Conservation (phyloP, 2,888 invertebrate species). For the Stegana nigrithorax region DNA sequence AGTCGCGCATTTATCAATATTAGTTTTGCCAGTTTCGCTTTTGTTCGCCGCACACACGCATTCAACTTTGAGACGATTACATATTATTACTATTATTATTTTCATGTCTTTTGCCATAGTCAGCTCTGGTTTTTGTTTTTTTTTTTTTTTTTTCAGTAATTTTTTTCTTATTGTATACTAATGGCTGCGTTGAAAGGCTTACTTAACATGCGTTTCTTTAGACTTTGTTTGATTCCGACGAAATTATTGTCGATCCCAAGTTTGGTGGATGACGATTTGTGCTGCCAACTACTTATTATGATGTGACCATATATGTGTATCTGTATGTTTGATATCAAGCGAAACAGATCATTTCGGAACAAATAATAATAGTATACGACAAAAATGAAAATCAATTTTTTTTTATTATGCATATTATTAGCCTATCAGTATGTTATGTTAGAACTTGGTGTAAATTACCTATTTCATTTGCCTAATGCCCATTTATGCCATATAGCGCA, state of each 20-base stretch:
- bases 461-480: no score
- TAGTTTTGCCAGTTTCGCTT: constrained; percentile 18
- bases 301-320: constrained; percentile 11
- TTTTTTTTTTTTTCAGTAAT: constrained; percentile 2
- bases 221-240: neutral
- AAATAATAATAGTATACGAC: no score
- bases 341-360: no score
- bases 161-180: constrained; percentile 5
- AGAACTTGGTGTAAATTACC: no score
- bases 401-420: no score
- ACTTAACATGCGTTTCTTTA: neutral
- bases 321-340: constrained; percentile 6
- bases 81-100: constrained; percentile 2
- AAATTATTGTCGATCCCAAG: neutral
- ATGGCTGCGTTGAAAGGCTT: constrained; percentile 12
- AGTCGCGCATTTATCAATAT: constrained; percentile 37
- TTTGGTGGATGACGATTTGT: neutral
- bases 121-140: constrained; percentile 5
- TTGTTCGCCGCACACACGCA: constrained; percentile 3
- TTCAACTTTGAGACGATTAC: neutral
- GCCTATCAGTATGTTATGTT: no score
- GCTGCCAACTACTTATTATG: neutral
- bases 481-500: no score
- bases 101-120: neutral
- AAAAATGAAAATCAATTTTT: no score